Base-by-base conservation (phyloP, 1,140 invertebrate genomes). In the Magallana gigas region DNA sequence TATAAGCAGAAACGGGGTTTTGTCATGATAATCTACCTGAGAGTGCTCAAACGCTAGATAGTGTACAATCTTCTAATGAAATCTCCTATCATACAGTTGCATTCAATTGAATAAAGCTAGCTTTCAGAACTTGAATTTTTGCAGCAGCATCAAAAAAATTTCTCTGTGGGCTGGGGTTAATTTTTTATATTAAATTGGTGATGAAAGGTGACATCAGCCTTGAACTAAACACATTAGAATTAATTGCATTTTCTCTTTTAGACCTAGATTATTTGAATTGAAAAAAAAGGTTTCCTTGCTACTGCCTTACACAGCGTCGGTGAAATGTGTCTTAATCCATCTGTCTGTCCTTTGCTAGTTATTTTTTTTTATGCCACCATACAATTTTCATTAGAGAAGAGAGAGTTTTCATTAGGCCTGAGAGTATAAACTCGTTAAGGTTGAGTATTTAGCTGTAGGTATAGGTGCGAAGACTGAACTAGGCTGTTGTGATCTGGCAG, bases 21-120 rank as follows among this genome's bases (percentile, higher is more conserved):
- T 84, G 83, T 84, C 57, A 58, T 84, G 83, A 84, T 84, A 84
- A 84, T 84, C 57, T 84, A 84, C 57, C 59, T 59, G 83, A 8
- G 57, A 36, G n/a, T 48, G 29, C 16, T 60, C 68, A 58, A 57
- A 84, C 58, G 83, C 56, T 23, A 84, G 83, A 84, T 60, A 84
- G 56, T 62, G 59, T 48, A 84, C 83, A 84, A 62, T 59, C 83
- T 84, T 59, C 29, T 84, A 84, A 84, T 84, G 83, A 84, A 62
- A 84, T 84, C 58, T 84, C 58, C 16, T 83, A 83, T 57, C 48
- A 83, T 57, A 6, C 81, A 57, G 16, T 58, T 83, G 81, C 57
- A 57, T 57, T 83, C 81, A 83, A 83, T 23, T 83, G 68, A 76
- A 76, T 76, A 76, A 29, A 83, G 48, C 18, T 83, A 56, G 81